These are phyloP conservation scores for Pararge aegeria DNA, from an alignment of 1,140 invertebrate genomes.

Conservation along the genomic window DNA sequence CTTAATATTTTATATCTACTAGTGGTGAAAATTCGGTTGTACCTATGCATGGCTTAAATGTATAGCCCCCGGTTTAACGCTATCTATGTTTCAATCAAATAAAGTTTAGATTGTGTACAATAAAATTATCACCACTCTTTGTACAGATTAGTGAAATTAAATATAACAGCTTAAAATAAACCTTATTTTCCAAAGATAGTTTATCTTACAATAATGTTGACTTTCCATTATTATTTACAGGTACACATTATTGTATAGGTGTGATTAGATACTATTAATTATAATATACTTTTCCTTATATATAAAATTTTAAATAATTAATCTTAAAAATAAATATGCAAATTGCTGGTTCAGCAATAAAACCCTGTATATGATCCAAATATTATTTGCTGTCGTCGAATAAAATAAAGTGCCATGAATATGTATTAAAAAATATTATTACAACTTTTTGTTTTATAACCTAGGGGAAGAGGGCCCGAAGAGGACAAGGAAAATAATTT, in stretches of 20 bases:
- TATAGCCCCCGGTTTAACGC: no score
- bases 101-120: no score
- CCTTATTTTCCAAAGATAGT: not conserved
- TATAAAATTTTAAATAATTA: not conserved
- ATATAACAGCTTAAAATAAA: not conserved
- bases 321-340: not conserved
- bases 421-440: not conserved
- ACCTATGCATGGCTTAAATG: no score
- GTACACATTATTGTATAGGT: not conserved
- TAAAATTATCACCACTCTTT: not conserved
- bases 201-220: not conserved
- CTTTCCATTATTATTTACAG: conserved; percentile 1
- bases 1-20: no score
- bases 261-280: not conserved
- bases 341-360: conserved; percentile 23
- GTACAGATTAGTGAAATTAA: no score
- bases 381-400: conserved; percentile 5
- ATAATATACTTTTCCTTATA: not conserved
- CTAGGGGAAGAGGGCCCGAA: no score
- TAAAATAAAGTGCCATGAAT: not conserved
- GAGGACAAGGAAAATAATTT: no score
- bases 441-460: not conserved
- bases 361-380: conserved; percentile 62
- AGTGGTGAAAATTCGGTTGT: no score
- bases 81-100: no score